Base-by-base conservation (phyloP, 2,113 vertebrate genomes). In the Oenanthe oenanthe region DNA sequence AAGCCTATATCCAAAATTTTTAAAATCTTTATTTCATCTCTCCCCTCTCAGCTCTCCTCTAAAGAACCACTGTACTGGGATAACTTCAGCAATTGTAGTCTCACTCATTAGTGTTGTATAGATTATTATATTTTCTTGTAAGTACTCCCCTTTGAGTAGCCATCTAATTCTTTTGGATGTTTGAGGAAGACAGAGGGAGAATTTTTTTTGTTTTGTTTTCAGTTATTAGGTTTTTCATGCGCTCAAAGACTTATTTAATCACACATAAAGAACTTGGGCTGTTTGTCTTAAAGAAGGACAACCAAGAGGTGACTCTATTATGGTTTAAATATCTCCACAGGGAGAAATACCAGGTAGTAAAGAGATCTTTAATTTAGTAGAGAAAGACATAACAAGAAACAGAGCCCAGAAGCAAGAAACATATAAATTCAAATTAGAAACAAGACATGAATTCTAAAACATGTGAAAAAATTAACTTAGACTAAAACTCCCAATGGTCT, bases 291-390 rank as follows among this genome's bases (percentile, higher is more conserved):
- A 72, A 88, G 85, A 91, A 86, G 67, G 81, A 93, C 85, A 82
- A 94, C 90, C 47, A 82, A 73, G 71, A 91, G 74, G 87, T 95
- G 81, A 88, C 74, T 94, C 62, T 89, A 82, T 94, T 92, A 73
- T 7, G 7, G 38, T 28, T 47, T 93, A 89, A 95, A 93, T 91
- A 63, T 60, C 85, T 94, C 90, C 82, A 94, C 56, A 60, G 85
- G 82, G 93, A 88, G 63, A 90, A 94, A 88, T 94, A 94, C 10
- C 43, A 85, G 74, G 66, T 94, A 85, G 78, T 92, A 95, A 96
- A 93, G 57, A 38, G 63, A 83, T 93, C 56, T 73, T 92, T 92
- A 92, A 94, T 95, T 91, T 91, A 83, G 75, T 42, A 38, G 40
- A 86, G 51, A 73, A 94, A 83, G 56, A 53, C 63, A 73, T 91